Base-by-base conservation (phyloP, 2,888 invertebrate genomes). In the Itoplectis maculator region DNA sequence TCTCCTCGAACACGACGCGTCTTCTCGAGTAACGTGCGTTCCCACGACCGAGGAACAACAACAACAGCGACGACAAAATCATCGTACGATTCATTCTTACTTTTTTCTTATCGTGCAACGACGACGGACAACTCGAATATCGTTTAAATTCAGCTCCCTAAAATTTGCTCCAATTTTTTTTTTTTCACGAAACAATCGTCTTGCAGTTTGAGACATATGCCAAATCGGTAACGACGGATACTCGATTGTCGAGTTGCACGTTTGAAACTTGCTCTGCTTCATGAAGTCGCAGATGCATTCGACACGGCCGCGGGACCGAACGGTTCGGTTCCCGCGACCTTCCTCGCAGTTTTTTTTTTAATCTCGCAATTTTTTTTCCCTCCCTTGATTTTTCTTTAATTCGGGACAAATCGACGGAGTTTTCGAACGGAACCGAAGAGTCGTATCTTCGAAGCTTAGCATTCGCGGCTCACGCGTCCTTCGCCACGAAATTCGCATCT, bases 251-350 rank as follows among this genome's bases (percentile, higher is more conserved):
- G 61, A 37, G 37, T 35, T 61, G 73, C 61, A 49, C 73, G 73
- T 35, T 49, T 61, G 61, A 73, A 79, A 56, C 66, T 59, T 40
- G 47, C 51, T 83, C 82, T 83, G 82, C 82, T 83, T 83, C 82
- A 83, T 84, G 77, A 82, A 84, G 82, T 84, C 42, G 79, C 82
- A 82, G 82, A 72, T 73, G 76, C 63, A 37, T 9, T 78, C 78
- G 73, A 66, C 73, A 69, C 63, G 68, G 73, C 69, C 73, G 29
- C 66, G 72, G 47, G 35, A 49, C 6, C 18, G 6, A 4, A 0
- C 0, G 42, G 49, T 5, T 29, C 29, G 29, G 8, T 73, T n/a
- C 56, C 47, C 79, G 68, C 42, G 68, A 66, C 45, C 66, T 70
- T 68, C 59, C 13, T 15, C 42, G 61, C 45, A 61, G 20, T 51